phyloP scores from a whole-genome alignment of 2,797 vertebrate genomes.

The Falco concolor region DNA sequence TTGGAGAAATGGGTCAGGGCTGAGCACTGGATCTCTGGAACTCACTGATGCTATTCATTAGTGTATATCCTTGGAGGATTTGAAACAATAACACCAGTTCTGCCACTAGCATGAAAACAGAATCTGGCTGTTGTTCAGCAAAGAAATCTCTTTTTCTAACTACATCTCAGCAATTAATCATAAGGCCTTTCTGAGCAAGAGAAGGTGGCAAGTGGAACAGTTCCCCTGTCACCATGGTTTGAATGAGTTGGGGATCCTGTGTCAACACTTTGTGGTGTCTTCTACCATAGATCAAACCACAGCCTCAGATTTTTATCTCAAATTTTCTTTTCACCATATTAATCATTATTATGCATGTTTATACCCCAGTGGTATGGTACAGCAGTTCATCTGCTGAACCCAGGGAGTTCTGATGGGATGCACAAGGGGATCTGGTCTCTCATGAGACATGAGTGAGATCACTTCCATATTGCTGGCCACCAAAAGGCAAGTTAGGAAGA shows the following conservation, averaged over 20 bases:
- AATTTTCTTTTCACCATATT: neutral
- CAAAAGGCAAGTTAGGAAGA: neutral
- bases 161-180: neutral
- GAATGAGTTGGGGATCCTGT: neutral
- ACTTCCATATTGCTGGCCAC: neutral
- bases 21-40: neutral
- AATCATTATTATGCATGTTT: neutral
- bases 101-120: neutral
- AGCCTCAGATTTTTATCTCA: neutral
- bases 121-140: neutral
- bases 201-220: neutral
- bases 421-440: neutral
- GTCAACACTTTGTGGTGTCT: neutral
- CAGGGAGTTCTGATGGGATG: neutral
- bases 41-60: neutral
- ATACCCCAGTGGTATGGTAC: neutral
- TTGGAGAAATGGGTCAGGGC: neutral
- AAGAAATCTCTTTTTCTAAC: neutral
- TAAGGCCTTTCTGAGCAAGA: neutral
- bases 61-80: neutral
- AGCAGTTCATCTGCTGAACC: fast-evolving
- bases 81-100: neutral
- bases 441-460: neutral
- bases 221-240: neutral
- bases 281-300: neutral